Evolutionary conservation across 2,888 invertebrate species (phyloP), one percentile per base, ranked within the genome.

Genomic region (Machimus atricapillus): DNA sequence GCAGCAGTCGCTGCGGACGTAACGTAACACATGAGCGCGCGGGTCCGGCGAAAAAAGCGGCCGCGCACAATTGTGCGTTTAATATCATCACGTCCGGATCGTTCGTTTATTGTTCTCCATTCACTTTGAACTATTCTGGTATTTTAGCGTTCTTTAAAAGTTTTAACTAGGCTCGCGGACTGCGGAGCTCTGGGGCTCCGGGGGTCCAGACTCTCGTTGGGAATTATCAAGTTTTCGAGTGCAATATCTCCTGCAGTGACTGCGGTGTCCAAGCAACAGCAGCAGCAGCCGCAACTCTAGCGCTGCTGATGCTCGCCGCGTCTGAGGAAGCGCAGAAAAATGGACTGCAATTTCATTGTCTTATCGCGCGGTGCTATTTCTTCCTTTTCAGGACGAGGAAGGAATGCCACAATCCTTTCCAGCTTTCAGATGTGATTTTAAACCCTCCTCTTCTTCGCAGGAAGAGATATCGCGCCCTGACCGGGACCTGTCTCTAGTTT

Each of bases 291-390:
- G 19, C 12, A 19, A 23, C 46, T 19, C n/a, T n/a, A n/a, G n/a
- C n/a, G 46, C 40, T 1, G 9, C 46, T 79, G 79, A 46, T 43
- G 8, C 37, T 19, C 46, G 43, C 40, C n/a, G 56, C n/a, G 56
- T 16, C 23, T 23, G 31, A 58, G 31, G 58, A 19, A 82, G 56
- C 58, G 31, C 31, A 82, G 27, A 82, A 37, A 86, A 83, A 87
- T 87, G 83, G 86, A 87, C 81, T 86, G 86, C 73, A 87, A 78
- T 87, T 88, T 88, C 87, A 88, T 88, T 88, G 88, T 88, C 79
- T 85, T 88, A 88, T 88, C 85, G 37, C 31, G 76, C 74, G 76
- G 66, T 86, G 73, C 85, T 88, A 86, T 85, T 86, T 85, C 85
- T 88, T 88, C 87, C 87, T 88, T 88, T 88, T 88, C 86, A 46